Base-by-base conservation (phyloP, 1,140 invertebrate species). In the Zaprionus davidi region DNA sequence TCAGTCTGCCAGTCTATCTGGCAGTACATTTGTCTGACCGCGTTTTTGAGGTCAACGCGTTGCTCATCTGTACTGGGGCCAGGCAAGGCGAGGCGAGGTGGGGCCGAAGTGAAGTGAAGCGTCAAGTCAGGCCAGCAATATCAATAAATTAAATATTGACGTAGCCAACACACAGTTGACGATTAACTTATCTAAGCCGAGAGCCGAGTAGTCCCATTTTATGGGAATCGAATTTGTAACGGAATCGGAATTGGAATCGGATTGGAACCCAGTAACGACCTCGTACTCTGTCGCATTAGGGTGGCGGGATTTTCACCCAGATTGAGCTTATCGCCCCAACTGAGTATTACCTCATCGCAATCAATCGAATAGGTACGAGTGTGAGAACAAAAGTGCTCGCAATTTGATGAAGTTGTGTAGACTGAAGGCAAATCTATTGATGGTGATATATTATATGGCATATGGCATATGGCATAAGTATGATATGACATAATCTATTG, bases 121-220 rank as follows among this genome's bases (percentile, higher is more conserved):
- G 24, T 57, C 53, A 22, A 56, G 34, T 38, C 28, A 24, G 12
- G 26, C 46, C 44, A 56, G 60, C 66, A 57, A 67, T 28, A 59
- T 83, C 78, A 75, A 83, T 87, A 87, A 87, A 87, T 82, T 73
- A 68, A 82, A 83, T 82, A 87, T 86, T 87, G 83, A 87, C 83
- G 78, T 58, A 76, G 78, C 64, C 28, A 63, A 57, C 69, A 36
- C 63, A 44, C 69, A 60, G 69, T 55, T 57, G 64, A 51, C 71
- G 71, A 68, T 78, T 78, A 74, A 68, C 34, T 77, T 74, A 78
- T 78, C 71, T 62, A 53, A 46, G 22, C 38, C 59, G 44, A 22
- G 70, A 71, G 34, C 58, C 34, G 49, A n/a, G 41, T n/a, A 9
- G 20, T n/a, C 46, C 20, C 17, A 49, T 49, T 22, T 11, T 49